A percentile compares a stretch with the other conserved stretches of the same genome.
These are phyloP conservation scores for Onychorhynchus coronatus DNA, from an alignment of 2,113 vertebrate genomes.

Conservation along the genomic window DNA sequence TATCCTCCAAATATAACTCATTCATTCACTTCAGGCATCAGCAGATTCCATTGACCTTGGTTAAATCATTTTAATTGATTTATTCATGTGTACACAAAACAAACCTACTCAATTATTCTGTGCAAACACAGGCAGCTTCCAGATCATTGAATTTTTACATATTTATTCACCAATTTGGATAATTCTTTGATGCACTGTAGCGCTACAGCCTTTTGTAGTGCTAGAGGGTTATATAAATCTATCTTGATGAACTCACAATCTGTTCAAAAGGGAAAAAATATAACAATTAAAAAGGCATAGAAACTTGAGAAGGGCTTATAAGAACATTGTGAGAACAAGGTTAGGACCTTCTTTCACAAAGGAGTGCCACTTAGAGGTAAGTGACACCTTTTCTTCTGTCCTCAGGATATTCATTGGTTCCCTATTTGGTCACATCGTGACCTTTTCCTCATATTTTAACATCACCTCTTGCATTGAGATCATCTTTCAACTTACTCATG, in stretches of 20 bases:
- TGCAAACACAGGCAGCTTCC: slow-evolving; percentile 40
- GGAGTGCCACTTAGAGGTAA: background rate
- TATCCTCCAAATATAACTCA: background rate
- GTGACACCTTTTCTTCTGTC: background rate
- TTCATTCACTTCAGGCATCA: slow-evolving; percentile 16
- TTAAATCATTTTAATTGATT: slow-evolving; percentile 37
- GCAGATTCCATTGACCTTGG: background rate
- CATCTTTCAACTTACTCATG: background rate
- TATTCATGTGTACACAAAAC: slow-evolving; percentile 32
- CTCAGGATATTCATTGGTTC: background rate
- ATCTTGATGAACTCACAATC: background rate
- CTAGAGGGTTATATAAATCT: background rate
- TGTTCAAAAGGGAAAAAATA: background rate
- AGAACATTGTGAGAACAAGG: background rate
- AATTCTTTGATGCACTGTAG: background rate
- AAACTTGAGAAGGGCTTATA: background rate
- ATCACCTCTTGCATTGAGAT: background rate
- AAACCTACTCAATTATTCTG: slow-evolving; percentile 37
- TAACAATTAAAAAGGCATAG: background rate
- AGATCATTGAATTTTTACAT: slow-evolving; percentile 29
- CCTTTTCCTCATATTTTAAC: background rate
- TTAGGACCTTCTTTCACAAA: background rate
- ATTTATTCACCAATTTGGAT: slow-evolving; percentile 20
- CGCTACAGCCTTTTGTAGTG: background rate
- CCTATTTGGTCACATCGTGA: background rate